Conservation (phyloP, 1,140 invertebrate genomes). For the Acromyrmex echinatior region DNA sequence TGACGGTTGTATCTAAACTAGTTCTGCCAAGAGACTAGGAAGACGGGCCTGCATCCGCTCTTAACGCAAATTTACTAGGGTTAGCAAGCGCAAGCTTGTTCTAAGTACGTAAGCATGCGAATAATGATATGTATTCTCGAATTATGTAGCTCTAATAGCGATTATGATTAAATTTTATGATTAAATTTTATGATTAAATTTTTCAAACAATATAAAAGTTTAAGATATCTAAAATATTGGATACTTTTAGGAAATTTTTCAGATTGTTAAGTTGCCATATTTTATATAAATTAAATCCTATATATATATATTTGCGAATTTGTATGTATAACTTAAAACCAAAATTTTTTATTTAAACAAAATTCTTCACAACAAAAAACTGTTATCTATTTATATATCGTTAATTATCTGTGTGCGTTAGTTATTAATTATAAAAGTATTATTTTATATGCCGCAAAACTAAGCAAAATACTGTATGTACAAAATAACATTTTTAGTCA, state of each 20-base stretch:
- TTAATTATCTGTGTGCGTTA: neutral
- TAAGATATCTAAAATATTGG: neutral
- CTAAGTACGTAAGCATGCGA: constrained; percentile 9
- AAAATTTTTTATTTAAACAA: neutral
- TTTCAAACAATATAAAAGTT: constrained; percentile 4
- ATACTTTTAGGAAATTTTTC: neutral
- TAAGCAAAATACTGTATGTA: neutral
- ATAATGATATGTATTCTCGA: constrained; percentile 23
- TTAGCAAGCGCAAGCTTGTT: neutral
- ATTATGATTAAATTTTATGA: constrained; percentile 1
- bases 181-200: constrained; percentile 3
- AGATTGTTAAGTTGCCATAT: neutral
- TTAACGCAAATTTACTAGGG: constrained; percentile 29
- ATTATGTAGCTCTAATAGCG: constrained; percentile 6
- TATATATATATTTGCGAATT: neutral
- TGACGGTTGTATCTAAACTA: constrained; percentile 64
- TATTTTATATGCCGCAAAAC: neutral
- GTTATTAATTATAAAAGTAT: constrained; percentile 27
- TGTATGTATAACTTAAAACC: neutral
- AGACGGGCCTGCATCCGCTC: neutral
- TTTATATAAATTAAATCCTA: neutral
- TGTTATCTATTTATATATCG: neutral
- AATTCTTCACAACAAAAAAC: neutral
- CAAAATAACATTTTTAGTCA: constrained; percentile 19
- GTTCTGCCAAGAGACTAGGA: constrained; percentile 55